Evolutionary conservation across 2,113 vertebrate species (phyloP), one percentile per base, ranked within the genome.

Genomic region (Pelmatolapia mariae): DNA sequence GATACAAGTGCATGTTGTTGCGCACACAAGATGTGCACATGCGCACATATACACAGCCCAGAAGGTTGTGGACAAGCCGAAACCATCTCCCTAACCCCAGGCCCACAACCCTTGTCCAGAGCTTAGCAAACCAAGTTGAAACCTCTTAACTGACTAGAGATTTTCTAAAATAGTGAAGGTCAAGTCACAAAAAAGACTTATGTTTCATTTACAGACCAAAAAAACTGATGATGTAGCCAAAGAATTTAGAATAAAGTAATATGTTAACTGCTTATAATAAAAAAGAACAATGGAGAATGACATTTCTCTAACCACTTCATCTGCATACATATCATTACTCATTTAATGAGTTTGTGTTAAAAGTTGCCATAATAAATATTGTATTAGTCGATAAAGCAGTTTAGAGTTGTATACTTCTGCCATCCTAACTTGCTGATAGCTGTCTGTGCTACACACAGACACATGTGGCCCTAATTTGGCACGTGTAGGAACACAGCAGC

Each of bases 1-100:
- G 52, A 91, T 76, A 90, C 40, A 81, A 90, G 79, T 86, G 85
- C 89, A 87, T 83, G 85, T 87, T 52, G 89, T 40, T 52, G 18
- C 38, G 71, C 82, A 90, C 89, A 79, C 40, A 16, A 22, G 18
- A 90, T 84, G 53, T 61, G 61, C 80, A 86, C 81, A 80, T 29
- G 22, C 63, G 85, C 43, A 78, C 45, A 19, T 80, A 82, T 83
- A 73, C 68, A 85, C 53, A 80, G 38, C 47, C 89, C 54, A 54
- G 66, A 84, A 89, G 91, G 86, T 71, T 47, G 18, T 16, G 19
- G 76, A 76, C 86, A 81, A 61, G 76, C 90, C 16, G 7, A 85
- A 84, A 92, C 91, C 87, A 86, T 85, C 85, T 84, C n/a, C 59
- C 2, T n/a, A 73, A 87, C 82, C 54, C 15, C 3, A 11, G 56